Percentiles rank a stretch among this genome's conserved stretches.
These are phyloP conservation scores for Drosophila ohnishii DNA, from an alignment of 1,140 invertebrate species.

Conservation along the genomic window DNA sequence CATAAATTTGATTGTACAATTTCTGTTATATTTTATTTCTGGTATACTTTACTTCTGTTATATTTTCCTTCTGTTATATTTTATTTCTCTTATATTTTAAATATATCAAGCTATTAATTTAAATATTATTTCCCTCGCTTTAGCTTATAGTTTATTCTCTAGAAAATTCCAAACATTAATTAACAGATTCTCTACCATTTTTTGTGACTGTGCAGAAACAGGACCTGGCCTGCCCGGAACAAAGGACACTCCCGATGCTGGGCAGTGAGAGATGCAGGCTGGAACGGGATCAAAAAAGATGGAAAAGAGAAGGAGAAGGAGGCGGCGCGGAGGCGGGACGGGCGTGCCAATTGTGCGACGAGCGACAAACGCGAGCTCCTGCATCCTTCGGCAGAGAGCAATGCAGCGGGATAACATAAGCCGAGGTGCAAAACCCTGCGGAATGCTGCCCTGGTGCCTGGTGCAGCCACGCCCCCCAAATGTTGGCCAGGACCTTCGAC, in stretches of 20 bases:
- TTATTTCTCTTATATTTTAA: neutral
- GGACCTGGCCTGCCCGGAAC: slow-evolving; percentile 29
- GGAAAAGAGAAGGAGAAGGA: slow-evolving; percentile 4
- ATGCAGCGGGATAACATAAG: slow-evolving; percentile 15
- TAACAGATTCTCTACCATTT: neutral
- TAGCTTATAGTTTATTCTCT: too few relatives aligned
- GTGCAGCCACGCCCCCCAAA: slow-evolving; percentile 42
- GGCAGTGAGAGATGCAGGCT: slow-evolving; percentile 23
- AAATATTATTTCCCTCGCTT: neutral
- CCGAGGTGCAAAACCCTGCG: slow-evolving; percentile 59
- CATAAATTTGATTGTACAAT: neutral
- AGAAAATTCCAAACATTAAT: neutral
- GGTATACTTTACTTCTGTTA: too few relatives aligned
- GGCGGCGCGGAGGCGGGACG: slow-evolving; percentile 65
- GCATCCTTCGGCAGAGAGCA: slow-evolving; percentile 21
- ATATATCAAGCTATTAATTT: too few relatives aligned
- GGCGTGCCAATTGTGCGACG: slow-evolving; percentile 60
- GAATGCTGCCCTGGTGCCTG: slow-evolving; percentile 43
- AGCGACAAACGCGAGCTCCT: slow-evolving; percentile 49
- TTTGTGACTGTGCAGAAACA: slow-evolving; percentile 15
- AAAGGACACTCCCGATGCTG: slow-evolving; percentile 55
- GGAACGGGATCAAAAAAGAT: neutral
- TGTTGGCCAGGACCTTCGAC: slow-evolving; percentile 39
- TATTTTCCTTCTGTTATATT: too few relatives aligned
- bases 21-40: too few relatives aligned